Evolutionary conservation across 2,113 vertebrate species (phyloP).

Genomic region (Malurus elegans): DNA sequence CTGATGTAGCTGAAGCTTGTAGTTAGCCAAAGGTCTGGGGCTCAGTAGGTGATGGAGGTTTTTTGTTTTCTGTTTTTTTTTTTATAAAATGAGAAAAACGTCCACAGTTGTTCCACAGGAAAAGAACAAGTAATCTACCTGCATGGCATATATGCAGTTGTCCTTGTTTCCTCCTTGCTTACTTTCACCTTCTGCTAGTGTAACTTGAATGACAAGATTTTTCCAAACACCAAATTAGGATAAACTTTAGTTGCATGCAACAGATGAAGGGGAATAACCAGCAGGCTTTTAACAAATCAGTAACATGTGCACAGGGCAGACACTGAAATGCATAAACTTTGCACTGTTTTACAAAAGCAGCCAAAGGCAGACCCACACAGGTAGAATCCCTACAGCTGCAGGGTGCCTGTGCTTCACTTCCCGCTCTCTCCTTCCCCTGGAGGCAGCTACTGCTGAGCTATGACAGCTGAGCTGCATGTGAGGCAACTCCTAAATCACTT

Average conservation of each 20-base stretch:
- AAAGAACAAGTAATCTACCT: constrained; percentile 19
- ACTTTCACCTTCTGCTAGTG: constrained; percentile 11
- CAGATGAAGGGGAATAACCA: background rate
- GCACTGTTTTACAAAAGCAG: background rate
- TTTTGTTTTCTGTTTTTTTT: background rate
- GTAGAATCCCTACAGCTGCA: background rate
- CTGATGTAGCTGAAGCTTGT: background rate
- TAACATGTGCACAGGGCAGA: background rate
- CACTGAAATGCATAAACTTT: background rate
- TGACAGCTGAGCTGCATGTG: background rate
- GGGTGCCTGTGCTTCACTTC: background rate
- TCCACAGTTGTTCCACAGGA: background rate
- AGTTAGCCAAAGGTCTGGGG: background rate
- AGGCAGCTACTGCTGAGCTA: background rate
- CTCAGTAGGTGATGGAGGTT: background rate
- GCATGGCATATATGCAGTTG: background rate
- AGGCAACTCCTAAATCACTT: background rate
- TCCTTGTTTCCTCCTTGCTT: constrained; percentile 4
- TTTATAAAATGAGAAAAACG: background rate
- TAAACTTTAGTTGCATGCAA: background rate
- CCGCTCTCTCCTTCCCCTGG: background rate
- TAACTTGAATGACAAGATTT: background rate
- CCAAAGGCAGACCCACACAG: background rate
- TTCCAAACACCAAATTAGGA: background rate
- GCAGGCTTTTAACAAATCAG: background rate